phyloP scores from a whole-genome alignment of 2,113 vertebrate genomes.

The Clarias macrocephalus region DNA sequence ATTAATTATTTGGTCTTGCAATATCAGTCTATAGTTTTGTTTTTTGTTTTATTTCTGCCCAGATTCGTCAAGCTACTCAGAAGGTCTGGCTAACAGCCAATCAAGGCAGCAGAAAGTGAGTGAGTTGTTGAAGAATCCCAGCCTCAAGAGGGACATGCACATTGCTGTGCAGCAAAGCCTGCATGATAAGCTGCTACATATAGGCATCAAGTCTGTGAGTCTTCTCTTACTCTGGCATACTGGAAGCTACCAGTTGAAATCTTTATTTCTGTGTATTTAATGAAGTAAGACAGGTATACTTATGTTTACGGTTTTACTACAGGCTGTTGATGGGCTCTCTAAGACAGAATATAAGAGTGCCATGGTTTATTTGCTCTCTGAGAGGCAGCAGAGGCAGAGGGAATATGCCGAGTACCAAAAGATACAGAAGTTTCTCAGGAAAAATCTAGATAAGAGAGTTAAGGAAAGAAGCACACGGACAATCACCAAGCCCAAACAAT shows the following conservation, averaged over 20 bases:
- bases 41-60: slow-evolving; percentile 7
- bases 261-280: not conserved
- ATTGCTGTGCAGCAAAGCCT: slow-evolving; percentile 78
- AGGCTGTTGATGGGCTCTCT: slow-evolving; percentile 63
- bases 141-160: slow-evolving; percentile 77
- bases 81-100: slow-evolving; percentile 54
- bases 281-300: not conserved
- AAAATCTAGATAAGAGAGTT: slow-evolving; percentile 56
- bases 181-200: slow-evolving; percentile 76
- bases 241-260: not conserved
- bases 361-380: slow-evolving; percentile 53
- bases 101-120: slow-evolving; percentile 58
- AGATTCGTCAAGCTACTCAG: slow-evolving; percentile 71
- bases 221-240: not conserved
- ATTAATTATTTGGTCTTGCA: not conserved
- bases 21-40: not conserved
- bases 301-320: slow-evolving; percentile 11
- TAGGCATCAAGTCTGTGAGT: slow-evolving; percentile 83
- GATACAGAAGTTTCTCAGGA: slow-evolving; percentile 54
- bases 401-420: slow-evolving; percentile 58
- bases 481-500: slow-evolving; percentile 51
- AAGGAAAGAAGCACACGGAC: slow-evolving; percentile 37
- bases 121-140: slow-evolving; percentile 73
- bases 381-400: slow-evolving; percentile 51
- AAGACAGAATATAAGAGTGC: slow-evolving; percentile 51